Conservation (phyloP, 2,888 invertebrate species). For the Drosophila kuntzei region DNA sequence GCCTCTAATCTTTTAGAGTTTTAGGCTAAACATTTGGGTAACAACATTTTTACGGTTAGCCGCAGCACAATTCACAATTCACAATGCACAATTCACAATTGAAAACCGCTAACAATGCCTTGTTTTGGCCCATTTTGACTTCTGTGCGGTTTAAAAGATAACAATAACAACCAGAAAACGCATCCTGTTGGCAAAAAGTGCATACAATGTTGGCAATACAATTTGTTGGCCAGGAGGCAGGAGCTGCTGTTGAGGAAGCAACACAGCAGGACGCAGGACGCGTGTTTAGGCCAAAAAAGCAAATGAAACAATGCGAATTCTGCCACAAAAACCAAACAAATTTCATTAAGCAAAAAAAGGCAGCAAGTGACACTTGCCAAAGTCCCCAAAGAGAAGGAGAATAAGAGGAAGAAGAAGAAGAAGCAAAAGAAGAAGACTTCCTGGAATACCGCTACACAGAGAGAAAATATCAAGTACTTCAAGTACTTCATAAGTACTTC, state of each 20-base stretch:
- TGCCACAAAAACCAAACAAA: conserved; percentile 47
- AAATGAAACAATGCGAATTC: conserved; percentile 31
- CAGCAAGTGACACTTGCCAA: conserved; percentile 55
- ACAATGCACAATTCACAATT: conserved; percentile 9
- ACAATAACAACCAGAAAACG: conserved; percentile 24
- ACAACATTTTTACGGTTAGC: conserved; percentile 24
- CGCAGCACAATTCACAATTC: conserved; percentile 40
- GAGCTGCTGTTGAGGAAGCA: conserved; percentile 51
- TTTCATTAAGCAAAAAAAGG: conserved; percentile 58
- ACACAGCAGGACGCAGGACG: conserved; percentile 76
- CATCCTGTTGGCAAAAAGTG: conserved; percentile 49
- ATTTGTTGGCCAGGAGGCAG: conserved; percentile 29
- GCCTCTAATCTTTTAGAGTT: conserved; percentile 25
- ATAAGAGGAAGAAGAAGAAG: neutral
- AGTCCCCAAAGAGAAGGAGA: conserved; percentile 26
- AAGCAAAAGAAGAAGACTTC: neutral
- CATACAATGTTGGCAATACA: conserved; percentile 32
- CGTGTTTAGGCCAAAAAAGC: conserved; percentile 43
- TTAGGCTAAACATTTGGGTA: conserved; percentile 60
- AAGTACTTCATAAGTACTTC: no score
- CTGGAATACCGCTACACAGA: conserved; percentile 3
- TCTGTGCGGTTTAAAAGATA: conserved; percentile 73
- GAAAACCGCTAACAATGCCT: conserved; percentile 30
- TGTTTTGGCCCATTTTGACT: conserved; percentile 69
- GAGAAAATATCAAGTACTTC: no score